phyloP scores from a whole-genome alignment of 2,797 vertebrate genomes.

The Enteromius paludinosus region DNA sequence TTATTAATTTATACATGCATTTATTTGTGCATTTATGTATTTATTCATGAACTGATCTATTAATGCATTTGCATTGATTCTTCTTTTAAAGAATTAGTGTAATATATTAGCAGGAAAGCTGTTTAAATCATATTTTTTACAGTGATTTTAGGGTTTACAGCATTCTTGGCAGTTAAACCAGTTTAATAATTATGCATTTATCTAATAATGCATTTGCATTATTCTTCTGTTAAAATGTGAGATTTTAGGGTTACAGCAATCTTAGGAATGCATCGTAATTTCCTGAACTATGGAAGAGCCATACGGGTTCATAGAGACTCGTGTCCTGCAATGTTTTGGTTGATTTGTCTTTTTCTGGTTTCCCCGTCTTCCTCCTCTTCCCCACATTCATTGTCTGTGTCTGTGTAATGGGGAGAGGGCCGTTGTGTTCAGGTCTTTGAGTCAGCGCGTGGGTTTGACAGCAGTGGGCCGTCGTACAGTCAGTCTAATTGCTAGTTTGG shows the following conservation, averaged over 20 bases:
- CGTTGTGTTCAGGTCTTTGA: constrained; percentile 29
- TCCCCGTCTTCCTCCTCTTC: constrained; percentile 23
- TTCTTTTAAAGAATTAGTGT: not conserved
- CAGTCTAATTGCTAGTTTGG: constrained; percentile 45
- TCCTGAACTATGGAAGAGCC: not conserved
- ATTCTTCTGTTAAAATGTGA: not conserved
- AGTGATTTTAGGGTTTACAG: not conserved
- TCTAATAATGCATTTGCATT: not conserved
- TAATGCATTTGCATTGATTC: not conserved
- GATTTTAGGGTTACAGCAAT: not conserved
- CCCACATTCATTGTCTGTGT: not conserved
- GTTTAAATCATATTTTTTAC: not conserved
- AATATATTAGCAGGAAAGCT: not conserved
- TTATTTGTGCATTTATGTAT: not conserved
- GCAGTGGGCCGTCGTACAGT: constrained; percentile 12
- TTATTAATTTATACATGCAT: not conserved
- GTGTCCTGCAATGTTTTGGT: constrained; percentile 5
- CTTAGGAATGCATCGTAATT: not conserved
- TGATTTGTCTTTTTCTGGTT: constrained; percentile 21
- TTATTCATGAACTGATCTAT: not conserved
- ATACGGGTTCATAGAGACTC: not conserved
- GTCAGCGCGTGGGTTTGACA: constrained; percentile 32
- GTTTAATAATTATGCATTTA: not conserved
- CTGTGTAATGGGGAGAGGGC: not conserved
- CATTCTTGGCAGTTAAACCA: not conserved